phyloP scores from a whole-genome alignment of 2,113 vertebrate genomes.

The Polypterus bichir region DNA sequence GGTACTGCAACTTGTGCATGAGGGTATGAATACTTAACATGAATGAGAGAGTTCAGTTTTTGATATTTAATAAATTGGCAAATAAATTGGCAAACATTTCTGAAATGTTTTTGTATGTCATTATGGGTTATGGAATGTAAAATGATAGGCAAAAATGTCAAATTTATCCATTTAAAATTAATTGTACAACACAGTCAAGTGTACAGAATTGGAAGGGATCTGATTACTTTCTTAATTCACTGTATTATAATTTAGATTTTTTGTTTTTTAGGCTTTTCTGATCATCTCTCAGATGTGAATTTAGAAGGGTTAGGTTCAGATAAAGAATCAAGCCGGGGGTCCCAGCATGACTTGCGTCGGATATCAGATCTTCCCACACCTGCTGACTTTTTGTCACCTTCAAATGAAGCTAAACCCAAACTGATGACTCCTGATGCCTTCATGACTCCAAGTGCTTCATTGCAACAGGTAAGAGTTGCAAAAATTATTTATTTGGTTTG shows the following conservation, averaged over 20 bases:
- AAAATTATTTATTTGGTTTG: neutral
- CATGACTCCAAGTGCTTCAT: constrained; percentile 84
- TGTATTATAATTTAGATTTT: neutral
- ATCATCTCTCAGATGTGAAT: constrained; percentile 61
- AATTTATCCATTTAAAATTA: no score
- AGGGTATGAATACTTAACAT: no score
- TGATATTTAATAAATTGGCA: no score
- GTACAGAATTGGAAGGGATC: no score
- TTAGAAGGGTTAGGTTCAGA: constrained; percentile 59
- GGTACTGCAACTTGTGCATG: no score
- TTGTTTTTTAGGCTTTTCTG: constrained; percentile 58
- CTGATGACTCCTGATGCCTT: constrained; percentile 97
- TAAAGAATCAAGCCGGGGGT: constrained; percentile 64
- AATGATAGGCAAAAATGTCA: no score
- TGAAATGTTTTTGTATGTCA: no score
- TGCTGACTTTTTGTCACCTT: constrained; percentile 69
- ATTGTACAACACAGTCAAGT: no score
- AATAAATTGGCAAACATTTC: no score
- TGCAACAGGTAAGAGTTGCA: constrained; percentile 48
- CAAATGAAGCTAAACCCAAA: constrained; percentile 67
- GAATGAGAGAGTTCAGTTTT: no score
- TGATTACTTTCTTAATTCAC: no score
- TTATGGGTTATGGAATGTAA: no score
- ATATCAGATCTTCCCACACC: constrained; percentile 72
- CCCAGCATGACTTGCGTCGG: constrained; percentile 71